Conservation (phyloP, 2,888 invertebrate species). For the Drosophila rellima region DNA sequence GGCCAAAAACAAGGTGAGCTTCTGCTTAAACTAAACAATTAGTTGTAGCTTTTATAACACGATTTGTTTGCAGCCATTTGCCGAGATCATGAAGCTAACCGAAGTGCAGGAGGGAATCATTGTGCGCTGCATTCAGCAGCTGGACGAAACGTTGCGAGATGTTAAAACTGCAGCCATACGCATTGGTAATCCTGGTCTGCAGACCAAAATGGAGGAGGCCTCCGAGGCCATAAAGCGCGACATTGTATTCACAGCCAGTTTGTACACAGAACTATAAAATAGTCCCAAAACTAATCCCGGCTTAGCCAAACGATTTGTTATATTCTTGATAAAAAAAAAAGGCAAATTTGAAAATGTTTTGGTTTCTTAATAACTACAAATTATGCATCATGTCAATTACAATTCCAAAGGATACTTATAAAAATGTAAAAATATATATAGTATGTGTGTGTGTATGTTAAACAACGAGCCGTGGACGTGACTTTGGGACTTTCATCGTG, state of each 20-base stretch:
- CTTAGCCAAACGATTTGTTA: background rate
- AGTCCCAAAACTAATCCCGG: background rate
- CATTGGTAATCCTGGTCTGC: conserved; percentile 96
- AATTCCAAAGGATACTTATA: conserved; percentile 74
- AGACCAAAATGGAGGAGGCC: conserved; percentile 97
- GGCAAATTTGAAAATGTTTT: conserved; percentile 23
- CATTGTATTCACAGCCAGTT: conserved; percentile 98
- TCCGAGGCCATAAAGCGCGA: conserved; percentile 97
- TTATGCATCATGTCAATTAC: conserved; percentile 72
- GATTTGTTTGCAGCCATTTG: conserved; percentile 90
- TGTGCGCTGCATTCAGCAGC: conserved; percentile 97
- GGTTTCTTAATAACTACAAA: conserved; percentile 59
- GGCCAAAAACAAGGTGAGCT: conserved; percentile 93
- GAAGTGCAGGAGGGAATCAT: conserved; percentile 99
- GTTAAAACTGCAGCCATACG: conserved; percentile 96
- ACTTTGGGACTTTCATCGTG: conserved; percentile 87
- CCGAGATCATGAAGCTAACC: conserved; percentile 96
- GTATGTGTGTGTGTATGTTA: conserved; percentile 29
- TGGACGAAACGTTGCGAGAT: conserved; percentile 95
- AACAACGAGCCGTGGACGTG: conserved; percentile 31
- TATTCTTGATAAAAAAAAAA: background rate
- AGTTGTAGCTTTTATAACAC: background rate
- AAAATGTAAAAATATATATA: conserved; percentile 75
- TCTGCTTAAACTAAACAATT: too few relatives aligned
- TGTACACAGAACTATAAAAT: conserved; percentile 90